phyloP scores from a whole-genome alignment of 2,113 vertebrate species.

The Caretta caretta region DNA sequence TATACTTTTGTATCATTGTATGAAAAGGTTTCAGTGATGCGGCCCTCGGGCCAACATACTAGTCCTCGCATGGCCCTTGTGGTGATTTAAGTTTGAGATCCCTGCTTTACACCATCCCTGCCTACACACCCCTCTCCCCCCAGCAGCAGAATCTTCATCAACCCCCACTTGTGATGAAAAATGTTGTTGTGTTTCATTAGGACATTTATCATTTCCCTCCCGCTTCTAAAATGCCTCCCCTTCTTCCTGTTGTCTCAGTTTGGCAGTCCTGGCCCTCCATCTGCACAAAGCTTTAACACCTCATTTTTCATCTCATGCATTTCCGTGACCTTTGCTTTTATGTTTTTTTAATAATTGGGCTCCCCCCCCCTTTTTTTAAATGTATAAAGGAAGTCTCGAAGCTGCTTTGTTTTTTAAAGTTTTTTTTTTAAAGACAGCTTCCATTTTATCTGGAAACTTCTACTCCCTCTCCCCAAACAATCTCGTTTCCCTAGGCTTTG shows the following conservation, averaged over 20 bases:
- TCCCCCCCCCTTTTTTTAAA: no score
- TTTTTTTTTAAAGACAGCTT: neutral
- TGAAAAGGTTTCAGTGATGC: no score
- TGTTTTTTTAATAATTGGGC: neutral
- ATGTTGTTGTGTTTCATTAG: no score
- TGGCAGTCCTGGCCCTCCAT: neutral
- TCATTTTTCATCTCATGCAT: neutral
- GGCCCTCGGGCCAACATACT: no score
- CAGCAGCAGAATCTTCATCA: no score
- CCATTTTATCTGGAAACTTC: neutral
- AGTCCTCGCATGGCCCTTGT: no score
- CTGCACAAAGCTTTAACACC: neutral
- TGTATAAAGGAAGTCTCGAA: neutral
- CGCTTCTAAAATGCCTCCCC: neutral
- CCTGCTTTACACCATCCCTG: no score
- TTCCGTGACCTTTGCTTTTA: neutral
- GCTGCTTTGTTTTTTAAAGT: neutral
- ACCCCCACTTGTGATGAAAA: no score
- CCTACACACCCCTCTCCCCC: no score
- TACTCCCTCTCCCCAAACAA: neutral
- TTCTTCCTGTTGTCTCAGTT: neutral
- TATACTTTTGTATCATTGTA: no score
- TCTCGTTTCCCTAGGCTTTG: neutral
- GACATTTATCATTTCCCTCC: no score
- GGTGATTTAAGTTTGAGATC: no score